Evolutionary conservation across 1,140 invertebrate genomes (phyloP).

Genomic region (Macrosteles quadrilineatus): DNA sequence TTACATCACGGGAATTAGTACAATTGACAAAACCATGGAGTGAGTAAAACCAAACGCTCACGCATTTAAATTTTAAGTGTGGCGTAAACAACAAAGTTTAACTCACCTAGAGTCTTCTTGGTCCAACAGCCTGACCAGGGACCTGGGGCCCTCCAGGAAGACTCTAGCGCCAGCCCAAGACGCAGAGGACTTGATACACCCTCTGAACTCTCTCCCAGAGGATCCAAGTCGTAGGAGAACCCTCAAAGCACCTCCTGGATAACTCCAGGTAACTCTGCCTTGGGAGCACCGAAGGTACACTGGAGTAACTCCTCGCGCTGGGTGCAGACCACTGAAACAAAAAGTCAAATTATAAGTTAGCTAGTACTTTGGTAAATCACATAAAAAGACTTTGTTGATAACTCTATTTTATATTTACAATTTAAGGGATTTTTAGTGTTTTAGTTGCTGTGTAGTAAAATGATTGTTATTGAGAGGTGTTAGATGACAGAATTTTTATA

Average conservation of each 20-base stretch:
- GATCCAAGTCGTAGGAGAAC: constrained; percentile 64
- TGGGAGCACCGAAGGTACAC: constrained; percentile 75
- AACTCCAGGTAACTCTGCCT: constrained; percentile 70
- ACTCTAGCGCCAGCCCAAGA: constrained; percentile 60
- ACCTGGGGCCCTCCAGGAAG: constrained; percentile 67
- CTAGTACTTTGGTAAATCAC: too few relatives aligned
- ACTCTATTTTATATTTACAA: too few relatives aligned
- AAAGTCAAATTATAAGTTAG: constrained; percentile 30
- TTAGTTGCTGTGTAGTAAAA: too few relatives aligned
- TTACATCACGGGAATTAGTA: too few relatives aligned
- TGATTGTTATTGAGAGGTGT: too few relatives aligned
- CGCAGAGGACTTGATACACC: constrained; percentile 63
- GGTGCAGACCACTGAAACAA: constrained; percentile 57
- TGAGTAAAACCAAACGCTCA: too few relatives aligned
- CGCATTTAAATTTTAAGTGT: too few relatives aligned
- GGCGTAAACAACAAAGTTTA: too few relatives aligned
- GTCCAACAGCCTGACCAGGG: constrained; percentile 58
- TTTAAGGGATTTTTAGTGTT: too few relatives aligned
- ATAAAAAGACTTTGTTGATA: too few relatives aligned
- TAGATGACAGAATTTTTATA: too few relatives aligned
- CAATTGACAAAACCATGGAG: too few relatives aligned
- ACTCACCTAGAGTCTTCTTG: constrained; percentile 4
- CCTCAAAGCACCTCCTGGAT: constrained; percentile 71
- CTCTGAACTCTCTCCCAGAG: constrained; percentile 63
- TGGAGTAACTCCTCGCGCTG: constrained; percentile 66